These are phyloP conservation scores for Lampris megalopsis DNA, from an alignment of 2,113 vertebrate species.

Conservation along the genomic window DNA sequence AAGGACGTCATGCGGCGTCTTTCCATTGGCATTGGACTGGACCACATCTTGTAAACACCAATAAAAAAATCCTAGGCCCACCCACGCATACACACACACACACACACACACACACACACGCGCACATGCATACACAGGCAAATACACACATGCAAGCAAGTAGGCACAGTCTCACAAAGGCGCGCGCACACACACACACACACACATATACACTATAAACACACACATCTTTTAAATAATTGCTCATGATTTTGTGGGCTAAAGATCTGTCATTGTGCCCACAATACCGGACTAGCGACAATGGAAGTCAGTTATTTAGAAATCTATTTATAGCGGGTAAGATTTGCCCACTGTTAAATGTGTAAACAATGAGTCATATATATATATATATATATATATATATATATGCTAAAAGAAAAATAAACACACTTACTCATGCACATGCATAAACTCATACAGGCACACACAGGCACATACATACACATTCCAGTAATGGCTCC, in stretches of 20 bases:
- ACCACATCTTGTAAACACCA: conserved; percentile 2
- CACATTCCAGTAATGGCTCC: conserved; percentile 45
- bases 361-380: conserved; percentile 39
- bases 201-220: not conserved
- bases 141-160: not conserved
- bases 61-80: not conserved
- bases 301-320: conserved; percentile 8
- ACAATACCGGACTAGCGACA: not conserved
- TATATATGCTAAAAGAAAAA: not conserved
- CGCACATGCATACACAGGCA: not conserved
- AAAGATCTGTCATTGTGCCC: conserved; percentile 12
- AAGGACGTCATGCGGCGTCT: conserved; percentile 46
- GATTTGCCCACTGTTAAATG: conserved; percentile 38
- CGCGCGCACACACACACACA: not conserved
- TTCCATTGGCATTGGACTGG: conserved; percentile 38
- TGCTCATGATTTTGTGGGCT: not conserved
- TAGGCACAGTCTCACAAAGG: not conserved
- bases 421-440: not conserved
- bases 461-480: not conserved
- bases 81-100: not conserved
- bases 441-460: conserved; percentile 22
- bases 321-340: conserved; percentile 34
- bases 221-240: conserved; percentile 27
- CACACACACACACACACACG: not conserved
- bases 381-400: conserved; percentile 34